These are phyloP conservation scores for Clarias pachynema DNA, from an alignment of 2,797 vertebrate species.

Conservation along the genomic window DNA sequence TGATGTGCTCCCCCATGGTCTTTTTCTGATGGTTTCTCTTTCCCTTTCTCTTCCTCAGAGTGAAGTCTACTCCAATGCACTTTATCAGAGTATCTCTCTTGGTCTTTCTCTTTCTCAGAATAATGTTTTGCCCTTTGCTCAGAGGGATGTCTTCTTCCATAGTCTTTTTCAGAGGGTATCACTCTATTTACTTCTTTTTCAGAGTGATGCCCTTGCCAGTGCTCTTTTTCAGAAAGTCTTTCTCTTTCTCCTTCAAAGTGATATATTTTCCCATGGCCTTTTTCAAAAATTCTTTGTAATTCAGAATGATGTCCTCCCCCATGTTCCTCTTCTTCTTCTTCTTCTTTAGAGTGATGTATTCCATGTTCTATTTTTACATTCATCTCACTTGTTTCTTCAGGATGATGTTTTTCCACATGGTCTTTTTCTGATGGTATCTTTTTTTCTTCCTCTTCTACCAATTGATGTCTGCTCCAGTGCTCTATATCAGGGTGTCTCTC, in stretches of 20 bases:
- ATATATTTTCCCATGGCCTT: neutral
- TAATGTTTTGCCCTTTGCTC: neutral
- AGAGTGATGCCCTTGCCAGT: neutral
- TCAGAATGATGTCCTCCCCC: slow-evolving; percentile 19
- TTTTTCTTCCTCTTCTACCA: neutral
- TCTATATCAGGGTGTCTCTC: neutral
- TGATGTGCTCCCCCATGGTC: neutral
- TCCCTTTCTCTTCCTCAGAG: neutral
- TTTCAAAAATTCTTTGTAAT: slow-evolving; percentile 2
- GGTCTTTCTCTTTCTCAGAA: neutral
- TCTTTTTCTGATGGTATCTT: neutral
- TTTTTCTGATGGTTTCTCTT: neutral
- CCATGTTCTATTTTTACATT: neutral
- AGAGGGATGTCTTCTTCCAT: neutral
- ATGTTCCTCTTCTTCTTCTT: neutral
- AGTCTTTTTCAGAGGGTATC: neutral
- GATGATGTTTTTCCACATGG: slow-evolving; percentile 40
- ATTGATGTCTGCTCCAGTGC: slow-evolving; percentile 29
- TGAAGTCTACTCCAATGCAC: neutral
- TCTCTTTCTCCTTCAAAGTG: neutral
- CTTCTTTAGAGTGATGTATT: neutral
- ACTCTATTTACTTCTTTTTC: slow-evolving; percentile 21
- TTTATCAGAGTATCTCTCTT: neutral
- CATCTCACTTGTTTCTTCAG: neutral
- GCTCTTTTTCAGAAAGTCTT: neutral